Conservation (phyloP, 2,113 vertebrate genomes). For the Ahaetulla prasina region DNA sequence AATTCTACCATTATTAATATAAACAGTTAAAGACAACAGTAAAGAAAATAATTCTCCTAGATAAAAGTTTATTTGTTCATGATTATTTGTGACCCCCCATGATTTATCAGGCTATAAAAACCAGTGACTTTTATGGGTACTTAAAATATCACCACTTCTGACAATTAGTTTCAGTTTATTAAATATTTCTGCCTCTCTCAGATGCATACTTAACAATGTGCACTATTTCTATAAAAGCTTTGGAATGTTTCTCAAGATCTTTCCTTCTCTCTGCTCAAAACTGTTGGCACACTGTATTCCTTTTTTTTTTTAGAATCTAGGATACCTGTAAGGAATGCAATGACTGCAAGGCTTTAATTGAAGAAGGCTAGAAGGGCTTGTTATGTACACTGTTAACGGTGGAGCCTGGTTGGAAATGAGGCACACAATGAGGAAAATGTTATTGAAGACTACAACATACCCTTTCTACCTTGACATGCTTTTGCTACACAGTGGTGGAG, state of each 20-base stretch:
- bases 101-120: background rate
- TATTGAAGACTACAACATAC: rapidly evolving
- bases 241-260: background rate
- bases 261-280: background rate
- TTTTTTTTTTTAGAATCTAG: slow-evolving; percentile 47
- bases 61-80: background rate
- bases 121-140: background rate
- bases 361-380: background rate
- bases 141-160: background rate
- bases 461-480: background rate
- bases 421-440: rapidly evolving
- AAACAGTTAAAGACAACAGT: background rate
- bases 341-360: slow-evolving; percentile 63
- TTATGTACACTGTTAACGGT: background rate
- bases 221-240: background rate
- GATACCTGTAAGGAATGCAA: slow-evolving; percentile 60
- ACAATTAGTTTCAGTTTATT: background rate
- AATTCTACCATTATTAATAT: background rate
- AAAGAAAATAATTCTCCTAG: background rate
- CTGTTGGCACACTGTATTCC: background rate
- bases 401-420: rapidly evolving
- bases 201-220: background rate
- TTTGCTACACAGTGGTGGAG: background rate
- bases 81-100: background rate
- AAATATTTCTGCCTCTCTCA: background rate